phyloP scores from a whole-genome alignment of 2,797 vertebrate species.

The Muscicapa striata region DNA sequence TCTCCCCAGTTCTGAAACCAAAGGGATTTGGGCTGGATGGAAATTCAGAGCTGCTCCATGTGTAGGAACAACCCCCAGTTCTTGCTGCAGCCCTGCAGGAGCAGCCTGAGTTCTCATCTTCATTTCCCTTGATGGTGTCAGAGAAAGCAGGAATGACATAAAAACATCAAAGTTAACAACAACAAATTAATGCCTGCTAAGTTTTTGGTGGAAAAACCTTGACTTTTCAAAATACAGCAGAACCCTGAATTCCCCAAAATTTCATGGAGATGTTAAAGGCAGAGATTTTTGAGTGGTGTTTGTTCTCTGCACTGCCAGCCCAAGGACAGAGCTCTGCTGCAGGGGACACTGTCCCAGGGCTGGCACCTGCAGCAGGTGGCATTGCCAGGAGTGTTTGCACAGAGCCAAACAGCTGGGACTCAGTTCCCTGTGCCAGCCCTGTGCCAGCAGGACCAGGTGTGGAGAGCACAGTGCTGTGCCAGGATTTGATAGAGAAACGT shows the following conservation, averaged over 20 bases:
- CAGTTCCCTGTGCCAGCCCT: background rate
- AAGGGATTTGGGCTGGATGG: background rate
- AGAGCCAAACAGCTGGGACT: background rate
- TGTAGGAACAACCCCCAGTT: background rate
- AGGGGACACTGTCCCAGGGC: background rate
- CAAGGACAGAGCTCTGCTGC: background rate
- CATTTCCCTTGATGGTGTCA: background rate
- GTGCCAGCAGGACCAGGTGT: background rate
- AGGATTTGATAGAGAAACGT: rapidly evolving
- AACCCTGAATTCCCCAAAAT: background rate
- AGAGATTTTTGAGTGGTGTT: background rate
- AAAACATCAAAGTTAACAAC: background rate
- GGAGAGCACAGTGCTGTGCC: background rate
- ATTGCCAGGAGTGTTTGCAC: background rate
- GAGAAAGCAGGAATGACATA: background rate
- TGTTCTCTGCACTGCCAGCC: background rate
- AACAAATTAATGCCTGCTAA: background rate
- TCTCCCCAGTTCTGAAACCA: background rate
- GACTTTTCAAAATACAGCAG: background rate
- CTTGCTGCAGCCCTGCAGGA: background rate
- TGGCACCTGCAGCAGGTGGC: background rate
- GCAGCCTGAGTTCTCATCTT: background rate
- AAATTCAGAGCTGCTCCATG: background rate
- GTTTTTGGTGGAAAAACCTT: background rate
- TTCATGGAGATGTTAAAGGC: background rate